Conservation (phyloP, 2,113 vertebrate genomes). For the Anseranas semipalmata region DNA sequence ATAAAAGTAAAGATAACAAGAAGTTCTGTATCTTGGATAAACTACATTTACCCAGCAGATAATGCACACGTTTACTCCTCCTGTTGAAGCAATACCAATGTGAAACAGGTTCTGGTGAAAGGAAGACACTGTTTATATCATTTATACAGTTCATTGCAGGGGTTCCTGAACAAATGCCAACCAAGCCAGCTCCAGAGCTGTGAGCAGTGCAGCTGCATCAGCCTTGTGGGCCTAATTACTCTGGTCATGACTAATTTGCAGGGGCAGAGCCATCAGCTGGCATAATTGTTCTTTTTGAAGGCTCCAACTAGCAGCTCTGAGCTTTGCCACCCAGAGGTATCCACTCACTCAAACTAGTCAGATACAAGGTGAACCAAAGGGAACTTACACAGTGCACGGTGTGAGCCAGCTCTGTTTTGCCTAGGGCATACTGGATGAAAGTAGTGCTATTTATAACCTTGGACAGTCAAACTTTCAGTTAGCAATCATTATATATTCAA, state of each 20-base stretch:
- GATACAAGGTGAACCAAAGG: background rate
- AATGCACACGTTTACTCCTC: background rate
- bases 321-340: background rate
- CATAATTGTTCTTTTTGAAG: background rate
- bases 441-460: background rate
- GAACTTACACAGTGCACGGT: background rate
- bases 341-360: background rate
- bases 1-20: background rate
- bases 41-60: background rate
- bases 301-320: background rate
- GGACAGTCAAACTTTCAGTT: background rate
- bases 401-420: background rate
- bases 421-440: background rate
- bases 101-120: background rate
- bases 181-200: background rate
- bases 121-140: background rate
- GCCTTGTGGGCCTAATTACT: too few species aligned
- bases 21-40: background rate
- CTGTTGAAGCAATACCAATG: background rate
- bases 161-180: background rate
- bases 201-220: too few species aligned
- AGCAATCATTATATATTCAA: background rate
- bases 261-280: fast-evolving
- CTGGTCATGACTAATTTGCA: too few species aligned
- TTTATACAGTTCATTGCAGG: background rate